phyloP scores from a whole-genome alignment of 2,113 vertebrate genomes.

The Pedionomus torquatus region DNA sequence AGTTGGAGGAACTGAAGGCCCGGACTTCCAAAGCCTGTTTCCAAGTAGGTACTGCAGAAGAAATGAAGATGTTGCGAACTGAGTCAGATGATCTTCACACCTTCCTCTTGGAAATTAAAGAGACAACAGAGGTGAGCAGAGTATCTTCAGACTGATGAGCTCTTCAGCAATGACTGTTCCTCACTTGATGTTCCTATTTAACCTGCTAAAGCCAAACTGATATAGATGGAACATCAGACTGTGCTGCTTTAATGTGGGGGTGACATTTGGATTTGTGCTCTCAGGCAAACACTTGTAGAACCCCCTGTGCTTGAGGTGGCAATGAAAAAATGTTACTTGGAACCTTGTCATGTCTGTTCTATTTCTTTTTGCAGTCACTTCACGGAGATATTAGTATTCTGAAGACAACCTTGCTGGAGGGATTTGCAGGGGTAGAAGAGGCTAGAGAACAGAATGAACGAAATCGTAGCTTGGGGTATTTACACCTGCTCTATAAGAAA shows the following conservation, averaged over 20 bases:
- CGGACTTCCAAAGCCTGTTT: conserved; percentile 84
- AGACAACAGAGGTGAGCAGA: conserved; percentile 89
- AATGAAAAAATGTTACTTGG: background rate
- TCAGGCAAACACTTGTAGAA: background rate
- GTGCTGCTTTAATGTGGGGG: background rate
- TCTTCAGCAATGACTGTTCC: background rate
- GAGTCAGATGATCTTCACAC: conserved; percentile 85
- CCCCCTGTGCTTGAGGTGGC: background rate
- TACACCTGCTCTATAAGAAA: conserved; percentile 91
- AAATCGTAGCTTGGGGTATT: conserved; percentile 81
- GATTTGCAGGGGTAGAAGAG: conserved; percentile 91
- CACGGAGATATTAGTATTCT: conserved; percentile 90
- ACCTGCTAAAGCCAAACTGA: background rate
- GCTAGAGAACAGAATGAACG: conserved; percentile 85
- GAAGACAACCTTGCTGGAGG: conserved; percentile 91
- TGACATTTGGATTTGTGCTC: background rate
- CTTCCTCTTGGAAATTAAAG: conserved; percentile 92
- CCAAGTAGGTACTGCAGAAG: conserved; percentile 84
- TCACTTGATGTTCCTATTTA: background rate
- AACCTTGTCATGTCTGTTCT: background rate
- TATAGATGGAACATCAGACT: background rate
- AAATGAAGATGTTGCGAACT: conserved; percentile 86
- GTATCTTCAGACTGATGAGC: background rate
- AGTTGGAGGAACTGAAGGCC: conserved; percentile 89
- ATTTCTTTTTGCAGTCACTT: conserved; percentile 81